phyloP scores from a whole-genome alignment of 2,797 vertebrate species.

The Sebastes aleutianus region DNA sequence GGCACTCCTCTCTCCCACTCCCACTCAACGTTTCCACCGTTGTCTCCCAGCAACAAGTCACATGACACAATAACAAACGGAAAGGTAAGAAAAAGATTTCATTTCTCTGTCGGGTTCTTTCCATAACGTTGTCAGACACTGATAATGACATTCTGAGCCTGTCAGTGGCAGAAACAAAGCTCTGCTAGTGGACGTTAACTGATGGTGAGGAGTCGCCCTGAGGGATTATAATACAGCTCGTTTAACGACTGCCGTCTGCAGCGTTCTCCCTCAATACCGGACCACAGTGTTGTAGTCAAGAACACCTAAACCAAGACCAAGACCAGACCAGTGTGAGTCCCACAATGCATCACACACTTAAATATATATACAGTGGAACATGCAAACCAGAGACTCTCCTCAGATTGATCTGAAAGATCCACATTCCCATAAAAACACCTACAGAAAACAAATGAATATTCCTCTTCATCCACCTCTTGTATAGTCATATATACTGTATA shows the following conservation, averaged over 20 bases:
- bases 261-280: neutral
- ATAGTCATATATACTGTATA: neutral
- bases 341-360: neutral
- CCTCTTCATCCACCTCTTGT: too few relatives aligned
- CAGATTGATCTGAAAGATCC: too few relatives aligned
- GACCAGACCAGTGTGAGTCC: neutral
- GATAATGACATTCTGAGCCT: too few relatives aligned
- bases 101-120: neutral
- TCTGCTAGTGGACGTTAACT: rapidly evolving
- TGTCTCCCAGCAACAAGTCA: too few relatives aligned
- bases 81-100: neutral
- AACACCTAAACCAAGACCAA: too few relatives aligned
- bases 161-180: neutral
- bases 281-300: neutral
- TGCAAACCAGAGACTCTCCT: too few relatives aligned
- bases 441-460: neutral
- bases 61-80: too few relatives aligned
- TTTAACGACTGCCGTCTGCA: rapidly evolving
- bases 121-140: neutral
- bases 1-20: neutral
- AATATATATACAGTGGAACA: too few relatives aligned
- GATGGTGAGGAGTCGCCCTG: rapidly evolving
- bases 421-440: neutral
- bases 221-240: too few relatives aligned
- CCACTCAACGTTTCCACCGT: neutral